These are phyloP conservation scores for Pollachius pollachius DNA, from an alignment of 2,113 vertebrate genomes.

Conservation along the genomic window DNA sequence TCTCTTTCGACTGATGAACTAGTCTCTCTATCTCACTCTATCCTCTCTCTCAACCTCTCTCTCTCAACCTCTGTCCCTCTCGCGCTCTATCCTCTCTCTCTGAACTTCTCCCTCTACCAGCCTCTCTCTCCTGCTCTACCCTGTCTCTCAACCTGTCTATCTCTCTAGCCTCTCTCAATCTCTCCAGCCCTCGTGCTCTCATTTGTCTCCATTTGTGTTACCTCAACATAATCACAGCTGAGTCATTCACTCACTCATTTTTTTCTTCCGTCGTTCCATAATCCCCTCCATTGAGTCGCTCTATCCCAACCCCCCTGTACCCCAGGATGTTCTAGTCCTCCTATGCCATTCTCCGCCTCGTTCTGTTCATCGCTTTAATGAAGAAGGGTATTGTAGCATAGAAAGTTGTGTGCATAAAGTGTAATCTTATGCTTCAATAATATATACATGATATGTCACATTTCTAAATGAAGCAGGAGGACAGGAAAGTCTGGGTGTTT, in stretches of 20 bases:
- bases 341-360: neutral
- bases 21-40: neutral
- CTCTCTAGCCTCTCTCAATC: neutral
- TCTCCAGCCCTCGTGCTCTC: neutral
- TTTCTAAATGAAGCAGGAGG: no score
- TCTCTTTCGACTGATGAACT: no score
- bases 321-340: neutral
- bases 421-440: no score
- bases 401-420: no score
- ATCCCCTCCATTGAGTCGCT: neutral
- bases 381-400: no score
- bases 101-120: neutral
- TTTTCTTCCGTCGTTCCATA: slow-evolving; percentile 18
- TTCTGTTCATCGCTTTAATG: no score
- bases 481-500: no score
- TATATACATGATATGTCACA: no score
- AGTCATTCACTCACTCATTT: slow-evolving; percentile 9
- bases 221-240: neutral
- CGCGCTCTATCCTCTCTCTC: neutral
- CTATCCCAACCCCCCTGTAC: neutral
- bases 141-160: neutral
- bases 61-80: neutral
- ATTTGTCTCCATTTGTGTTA: slow-evolving; percentile 1
- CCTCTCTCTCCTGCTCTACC: neutral
- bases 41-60: slow-evolving; percentile 5